Evolutionary conservation across 2,113 vertebrate species (phyloP).

Genomic region (Trichechus manatus): DNA sequence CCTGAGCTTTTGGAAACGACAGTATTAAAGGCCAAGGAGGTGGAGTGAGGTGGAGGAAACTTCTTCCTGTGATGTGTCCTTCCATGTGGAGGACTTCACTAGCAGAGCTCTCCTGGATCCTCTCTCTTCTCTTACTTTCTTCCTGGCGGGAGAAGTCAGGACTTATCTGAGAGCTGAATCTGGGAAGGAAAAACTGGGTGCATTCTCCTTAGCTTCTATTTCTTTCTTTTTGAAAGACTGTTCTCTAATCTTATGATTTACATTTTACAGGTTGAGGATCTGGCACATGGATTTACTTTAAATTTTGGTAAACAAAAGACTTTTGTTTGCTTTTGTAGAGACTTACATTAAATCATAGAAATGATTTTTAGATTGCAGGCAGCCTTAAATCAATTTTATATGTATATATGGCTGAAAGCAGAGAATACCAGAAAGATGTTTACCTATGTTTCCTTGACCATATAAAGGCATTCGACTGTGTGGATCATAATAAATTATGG

Average conservation of each 20-base stretch:
- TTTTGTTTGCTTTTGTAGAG: background rate
- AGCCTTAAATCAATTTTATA: background rate
- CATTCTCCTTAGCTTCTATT: background rate
- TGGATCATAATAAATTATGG: too few relatives aligned
- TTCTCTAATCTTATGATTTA: background rate
- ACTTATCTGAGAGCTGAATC: background rate
- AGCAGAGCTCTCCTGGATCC: too few relatives aligned
- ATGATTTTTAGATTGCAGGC: background rate
- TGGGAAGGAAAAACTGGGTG: background rate
- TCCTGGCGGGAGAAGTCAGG: background rate
- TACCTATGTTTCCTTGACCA: too few relatives aligned
- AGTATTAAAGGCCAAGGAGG: background rate
- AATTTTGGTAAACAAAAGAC: background rate
- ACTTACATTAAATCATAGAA: background rate
- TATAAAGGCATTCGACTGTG: too few relatives aligned
- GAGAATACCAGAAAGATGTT: too few relatives aligned
- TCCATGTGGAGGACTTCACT: background rate
- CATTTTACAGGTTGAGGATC: background rate
- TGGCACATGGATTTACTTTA: background rate
- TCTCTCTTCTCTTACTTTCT: background rate
- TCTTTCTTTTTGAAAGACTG: too few relatives aligned
- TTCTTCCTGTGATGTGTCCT: background rate
- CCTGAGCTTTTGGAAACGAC: background rate
- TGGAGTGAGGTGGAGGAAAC: rapidly evolving
- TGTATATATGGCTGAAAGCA: too few relatives aligned